Percentiles rank a stretch among this genome's conserved stretches.
phyloP scores from a whole-genome alignment of 2,113 vertebrate species.

The Circaetus gallicus region DNA sequence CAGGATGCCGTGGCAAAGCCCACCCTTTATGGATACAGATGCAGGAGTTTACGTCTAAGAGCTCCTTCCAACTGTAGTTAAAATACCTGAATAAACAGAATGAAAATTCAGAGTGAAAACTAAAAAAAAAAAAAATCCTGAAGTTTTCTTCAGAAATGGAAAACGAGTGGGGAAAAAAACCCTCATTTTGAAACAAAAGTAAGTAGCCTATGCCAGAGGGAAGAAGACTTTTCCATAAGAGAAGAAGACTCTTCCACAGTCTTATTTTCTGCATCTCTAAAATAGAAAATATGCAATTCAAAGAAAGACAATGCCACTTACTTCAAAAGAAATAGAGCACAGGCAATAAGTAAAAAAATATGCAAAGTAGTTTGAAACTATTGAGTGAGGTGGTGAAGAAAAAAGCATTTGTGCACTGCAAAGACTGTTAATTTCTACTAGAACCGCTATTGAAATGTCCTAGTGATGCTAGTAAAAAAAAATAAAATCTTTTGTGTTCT shows the following conservation, averaged over 20 bases:
- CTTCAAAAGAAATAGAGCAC: not conserved
- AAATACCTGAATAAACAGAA: not conserved
- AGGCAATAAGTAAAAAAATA: not conserved
- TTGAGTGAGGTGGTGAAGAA: not conserved
- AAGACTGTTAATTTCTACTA: not conserved
- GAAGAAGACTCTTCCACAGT: not conserved
- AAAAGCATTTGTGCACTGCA: not conserved
- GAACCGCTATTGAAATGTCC: not conserved
- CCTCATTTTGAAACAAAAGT: not conserved
- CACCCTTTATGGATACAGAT: not conserved
- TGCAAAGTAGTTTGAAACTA: not conserved
- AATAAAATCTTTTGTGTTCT: rapidly evolving
- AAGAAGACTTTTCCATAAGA: not conserved
- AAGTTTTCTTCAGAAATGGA: not conserved
- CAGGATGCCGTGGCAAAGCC: not conserved
- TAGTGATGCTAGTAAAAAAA: not conserved
- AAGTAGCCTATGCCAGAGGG: not conserved
- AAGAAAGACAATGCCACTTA: not conserved
- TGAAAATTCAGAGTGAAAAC: not conserved
- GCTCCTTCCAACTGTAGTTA: not conserved
- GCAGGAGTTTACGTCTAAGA: not conserved
- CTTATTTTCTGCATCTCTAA: not conserved
- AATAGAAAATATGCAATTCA: not conserved
- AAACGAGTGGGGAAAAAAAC: not conserved
- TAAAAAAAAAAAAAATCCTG: not conserved